Conservation (phyloP, 2,113 vertebrate genomes). For the Acrocephalus kingi region DNA sequence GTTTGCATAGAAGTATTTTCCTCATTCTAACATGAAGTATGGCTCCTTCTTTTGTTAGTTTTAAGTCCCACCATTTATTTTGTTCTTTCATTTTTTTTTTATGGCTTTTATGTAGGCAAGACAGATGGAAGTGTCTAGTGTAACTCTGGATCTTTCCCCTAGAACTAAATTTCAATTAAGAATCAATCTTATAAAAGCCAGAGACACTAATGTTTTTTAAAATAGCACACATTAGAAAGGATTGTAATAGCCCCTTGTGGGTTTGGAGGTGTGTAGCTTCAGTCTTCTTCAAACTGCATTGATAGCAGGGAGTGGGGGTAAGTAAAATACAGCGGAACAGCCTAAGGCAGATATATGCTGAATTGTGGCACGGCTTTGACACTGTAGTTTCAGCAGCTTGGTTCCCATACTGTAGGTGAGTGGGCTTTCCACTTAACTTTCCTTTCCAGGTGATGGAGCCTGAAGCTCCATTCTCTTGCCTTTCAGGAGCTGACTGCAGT, state of each 20-base stretch:
- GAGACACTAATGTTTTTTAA: background rate
- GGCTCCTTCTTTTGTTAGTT: background rate
- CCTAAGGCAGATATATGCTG: background rate
- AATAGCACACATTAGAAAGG: background rate
- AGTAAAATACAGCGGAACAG: background rate
- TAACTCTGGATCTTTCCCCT: background rate
- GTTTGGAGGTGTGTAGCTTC: background rate
- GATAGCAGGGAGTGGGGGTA: accelerated
- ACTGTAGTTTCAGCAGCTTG: accelerated
- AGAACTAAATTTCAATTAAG: background rate
- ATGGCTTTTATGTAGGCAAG: background rate
- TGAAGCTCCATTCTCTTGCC: background rate
- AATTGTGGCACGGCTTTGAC: background rate
- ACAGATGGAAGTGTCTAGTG: background rate
- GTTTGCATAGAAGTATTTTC: background rate
- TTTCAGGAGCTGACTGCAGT: background rate
- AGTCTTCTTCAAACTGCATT: background rate
- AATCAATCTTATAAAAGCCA: background rate
- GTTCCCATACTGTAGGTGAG: background rate
- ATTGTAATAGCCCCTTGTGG: background rate
- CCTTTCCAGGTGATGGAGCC: background rate
- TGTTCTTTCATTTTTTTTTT: background rate
- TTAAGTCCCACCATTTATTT: accelerated
- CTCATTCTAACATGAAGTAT: background rate
- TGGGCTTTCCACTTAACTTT: background rate